Percentiles rank a stretch among this genome's conserved stretches.
These are phyloP conservation scores for Xylophagus ater DNA, from an alignment of 2,888 invertebrate species.

Conservation along the genomic window DNA sequence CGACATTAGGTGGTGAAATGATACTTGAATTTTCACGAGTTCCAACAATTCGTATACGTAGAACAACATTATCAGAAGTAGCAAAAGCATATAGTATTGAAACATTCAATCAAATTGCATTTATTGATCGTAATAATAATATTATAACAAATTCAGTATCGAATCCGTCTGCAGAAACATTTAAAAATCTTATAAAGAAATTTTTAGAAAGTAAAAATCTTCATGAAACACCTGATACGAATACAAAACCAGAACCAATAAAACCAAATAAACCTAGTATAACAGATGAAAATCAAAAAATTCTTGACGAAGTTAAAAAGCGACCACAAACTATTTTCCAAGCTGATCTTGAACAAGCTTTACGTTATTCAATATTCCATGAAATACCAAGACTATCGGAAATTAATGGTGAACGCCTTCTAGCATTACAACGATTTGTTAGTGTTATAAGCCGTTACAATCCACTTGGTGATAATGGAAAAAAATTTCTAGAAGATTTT, in stretches of 20 bases:
- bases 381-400: conserved; percentile 64
- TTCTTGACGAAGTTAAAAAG: conserved; percentile 28
- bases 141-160: conserved; percentile 16
- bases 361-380: conserved; percentile 70
- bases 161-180: conserved; percentile 24
- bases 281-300: conserved; percentile 15
- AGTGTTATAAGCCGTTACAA: conserved; percentile 62
- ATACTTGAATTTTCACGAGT: conserved; percentile 50
- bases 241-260: conserved; percentile 6
- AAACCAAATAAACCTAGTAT: conserved; percentile 20
- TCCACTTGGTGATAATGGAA: conserved; percentile 61
- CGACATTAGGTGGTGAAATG: conserved; percentile 36
- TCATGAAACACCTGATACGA: background rate
- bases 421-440: conserved; percentile 64
- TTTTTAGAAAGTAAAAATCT: background rate
- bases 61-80: conserved; percentile 36
- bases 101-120: conserved; percentile 20
- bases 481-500: conserved; percentile 51
- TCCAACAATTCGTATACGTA: conserved; percentile 46
- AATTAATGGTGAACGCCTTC: conserved; percentile 59
- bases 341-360: conserved; percentile 75
- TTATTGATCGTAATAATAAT: conserved; percentile 22
- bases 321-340: conserved; percentile 56
- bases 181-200: background rate
- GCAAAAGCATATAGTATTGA: conserved; percentile 28